Evolutionary conservation across 2,888 invertebrate species (phyloP).

Genomic region (Spisula subtruncata): DNA sequence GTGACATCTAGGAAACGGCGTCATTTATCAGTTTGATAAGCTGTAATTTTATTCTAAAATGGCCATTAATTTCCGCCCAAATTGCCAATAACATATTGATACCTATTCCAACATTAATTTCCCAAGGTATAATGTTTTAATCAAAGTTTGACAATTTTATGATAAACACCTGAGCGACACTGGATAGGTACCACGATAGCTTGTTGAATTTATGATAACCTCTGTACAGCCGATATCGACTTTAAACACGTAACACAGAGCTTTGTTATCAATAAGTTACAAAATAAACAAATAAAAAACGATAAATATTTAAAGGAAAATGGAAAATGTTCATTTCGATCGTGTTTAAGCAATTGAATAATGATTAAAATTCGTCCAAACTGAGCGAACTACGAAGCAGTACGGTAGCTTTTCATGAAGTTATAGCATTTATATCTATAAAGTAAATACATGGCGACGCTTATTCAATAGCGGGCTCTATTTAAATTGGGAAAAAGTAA

Average conservation of each 20-base stretch:
- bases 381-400: neutral
- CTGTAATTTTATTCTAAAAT: neutral
- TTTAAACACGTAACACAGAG: neutral
- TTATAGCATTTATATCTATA: conserved; percentile 35
- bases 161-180: neutral
- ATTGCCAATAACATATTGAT: neutral
- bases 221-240: neutral
- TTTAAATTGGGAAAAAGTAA: conserved; percentile 18
- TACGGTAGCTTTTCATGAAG: conserved; percentile 26
- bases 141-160: conserved; percentile 13
- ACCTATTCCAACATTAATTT: conserved; percentile 6
- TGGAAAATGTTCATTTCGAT: neutral
- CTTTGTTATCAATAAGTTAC: neutral
- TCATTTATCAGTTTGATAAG: too few species aligned
- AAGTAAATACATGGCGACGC: conserved; percentile 19
- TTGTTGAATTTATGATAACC: conserved; percentile 6
- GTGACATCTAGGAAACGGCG: too few species aligned
- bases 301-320: conserved; percentile 14
- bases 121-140: neutral
- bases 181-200: neutral
- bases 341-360: neutral
- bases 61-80: neutral
- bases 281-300: neutral
- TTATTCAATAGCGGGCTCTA: neutral
- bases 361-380: neutral